These are phyloP conservation scores for Psettodes erumei DNA, from an alignment of 2,113 vertebrate species.

Conservation along the genomic window DNA sequence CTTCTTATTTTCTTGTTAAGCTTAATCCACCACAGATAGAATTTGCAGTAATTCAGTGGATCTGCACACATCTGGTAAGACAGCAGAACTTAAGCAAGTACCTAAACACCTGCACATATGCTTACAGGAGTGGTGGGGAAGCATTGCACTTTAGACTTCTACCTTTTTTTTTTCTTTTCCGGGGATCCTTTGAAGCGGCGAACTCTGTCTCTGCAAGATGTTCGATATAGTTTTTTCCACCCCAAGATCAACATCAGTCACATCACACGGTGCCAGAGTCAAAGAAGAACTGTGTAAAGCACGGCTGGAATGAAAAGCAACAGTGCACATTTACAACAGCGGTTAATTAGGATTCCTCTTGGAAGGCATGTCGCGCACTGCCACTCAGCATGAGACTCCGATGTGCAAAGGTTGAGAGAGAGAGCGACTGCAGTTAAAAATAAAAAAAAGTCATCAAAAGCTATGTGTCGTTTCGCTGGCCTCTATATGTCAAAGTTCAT, in stretches of 20 bases:
- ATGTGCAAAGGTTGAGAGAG: constrained; percentile 7
- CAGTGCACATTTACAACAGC: constrained; percentile 35
- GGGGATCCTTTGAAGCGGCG: constrained; percentile 36
- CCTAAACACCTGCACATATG: constrained; percentile 50
- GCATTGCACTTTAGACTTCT: constrained; percentile 13
- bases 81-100: constrained; percentile 14
- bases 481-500: constrained; percentile 1
- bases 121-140: background rate
- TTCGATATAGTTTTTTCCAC: constrained; percentile 26
- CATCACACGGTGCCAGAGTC: constrained; percentile 34
- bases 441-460: constrained; percentile 13
- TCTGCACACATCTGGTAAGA: constrained; percentile 33
- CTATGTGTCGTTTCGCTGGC: background rate
- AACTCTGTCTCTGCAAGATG: constrained; percentile 50
- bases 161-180: constrained; percentile 4
- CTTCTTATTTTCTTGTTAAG: background rate
- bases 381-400: background rate
- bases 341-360: constrained; percentile 61
- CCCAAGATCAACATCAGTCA: constrained; percentile 32
- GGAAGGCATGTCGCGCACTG: background rate
- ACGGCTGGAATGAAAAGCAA: constrained; percentile 31
- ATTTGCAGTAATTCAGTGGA: constrained; percentile 30
- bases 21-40: constrained; percentile 42
- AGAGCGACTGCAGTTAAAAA: background rate
- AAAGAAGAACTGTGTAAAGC: constrained; percentile 18